Conservation (phyloP, 2,888 invertebrate species). For the Teinopalpus imperialis region DNA sequence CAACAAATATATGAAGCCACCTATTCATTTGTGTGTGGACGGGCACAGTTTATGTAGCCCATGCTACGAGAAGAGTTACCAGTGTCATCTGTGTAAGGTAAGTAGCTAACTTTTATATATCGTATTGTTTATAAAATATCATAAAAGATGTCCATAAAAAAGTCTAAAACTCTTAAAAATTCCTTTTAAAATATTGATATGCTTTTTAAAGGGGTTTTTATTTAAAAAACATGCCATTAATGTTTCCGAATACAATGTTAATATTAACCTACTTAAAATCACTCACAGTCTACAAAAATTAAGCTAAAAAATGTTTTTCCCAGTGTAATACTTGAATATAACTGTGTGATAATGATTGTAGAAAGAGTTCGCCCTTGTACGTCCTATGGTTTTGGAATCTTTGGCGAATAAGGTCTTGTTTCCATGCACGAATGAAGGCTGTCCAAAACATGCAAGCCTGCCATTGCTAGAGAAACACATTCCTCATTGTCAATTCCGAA, state of each 20-base stretch:
- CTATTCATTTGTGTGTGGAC: constrained; percentile 72
- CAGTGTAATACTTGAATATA: too few species aligned
- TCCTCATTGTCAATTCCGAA: constrained; percentile 66
- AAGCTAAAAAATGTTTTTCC: too few species aligned
- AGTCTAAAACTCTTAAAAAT: too few species aligned
- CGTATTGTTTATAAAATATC: too few species aligned
- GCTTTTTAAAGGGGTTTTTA: too few species aligned
- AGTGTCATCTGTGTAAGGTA: constrained; percentile 71
- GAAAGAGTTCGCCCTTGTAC: constrained; percentile 79
- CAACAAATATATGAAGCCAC: constrained; percentile 72
- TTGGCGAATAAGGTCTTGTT: constrained; percentile 82
- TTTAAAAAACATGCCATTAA: too few species aligned
- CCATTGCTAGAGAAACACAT: constrained; percentile 77
- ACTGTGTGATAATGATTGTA: constrained; percentile 40
- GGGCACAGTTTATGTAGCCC: constrained; percentile 72
- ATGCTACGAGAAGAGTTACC: constrained; percentile 66
- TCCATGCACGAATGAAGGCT: constrained; percentile 81
- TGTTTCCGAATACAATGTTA: too few species aligned
- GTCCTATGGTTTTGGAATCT: constrained; percentile 81
- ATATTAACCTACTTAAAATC: too few species aligned
- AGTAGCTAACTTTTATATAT: constrained; percentile 3
- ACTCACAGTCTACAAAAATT: too few species aligned
- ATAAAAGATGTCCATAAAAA: too few species aligned
- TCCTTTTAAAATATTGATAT: too few species aligned
- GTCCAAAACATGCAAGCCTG: constrained; percentile 77